Evolutionary conservation across 2,888 invertebrate genomes (phyloP).

Genomic region (Teinopalpus imperialis): DNA sequence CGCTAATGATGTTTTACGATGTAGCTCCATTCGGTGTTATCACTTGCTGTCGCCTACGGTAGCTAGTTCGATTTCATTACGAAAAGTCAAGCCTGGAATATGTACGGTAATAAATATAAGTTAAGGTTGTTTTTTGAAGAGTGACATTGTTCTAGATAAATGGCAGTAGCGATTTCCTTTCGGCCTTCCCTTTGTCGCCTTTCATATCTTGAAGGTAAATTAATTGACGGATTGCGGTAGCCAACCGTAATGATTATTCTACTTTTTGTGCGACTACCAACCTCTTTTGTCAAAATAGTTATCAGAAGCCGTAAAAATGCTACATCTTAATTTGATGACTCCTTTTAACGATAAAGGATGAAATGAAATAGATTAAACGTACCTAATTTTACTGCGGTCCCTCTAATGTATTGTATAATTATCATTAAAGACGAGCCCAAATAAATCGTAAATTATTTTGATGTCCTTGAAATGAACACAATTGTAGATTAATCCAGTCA

Average conservation of each 20-base stretch:
- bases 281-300: constrained; percentile 59
- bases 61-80: constrained; percentile 52
- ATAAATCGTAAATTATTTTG: constrained; percentile 23
- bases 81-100: constrained; percentile 33
- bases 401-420: constrained; percentile 15
- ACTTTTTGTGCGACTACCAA: constrained; percentile 60
- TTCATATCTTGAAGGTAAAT: constrained; percentile 67
- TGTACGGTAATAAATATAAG: constrained; percentile 35
- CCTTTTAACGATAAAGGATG: constrained; percentile 29
- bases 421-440: constrained; percentile 11
- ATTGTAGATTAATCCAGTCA: constrained; percentile 5
- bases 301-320: constrained; percentile 39
- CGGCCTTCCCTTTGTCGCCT: constrained; percentile 64
- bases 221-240: constrained; percentile 74
- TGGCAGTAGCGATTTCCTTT: constrained; percentile 49
- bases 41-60: constrained; percentile 67
- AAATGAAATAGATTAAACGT: constrained; percentile 11
- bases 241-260: constrained; percentile 50
- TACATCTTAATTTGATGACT: constrained; percentile 34
- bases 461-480: constrained; percentile 14
- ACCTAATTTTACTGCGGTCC: constrained; percentile 13
- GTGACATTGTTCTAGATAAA: constrained; percentile 34
- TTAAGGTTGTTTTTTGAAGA: constrained; percentile 41
- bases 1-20: constrained; percentile 80
- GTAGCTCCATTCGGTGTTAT: constrained; percentile 62